phyloP scores from a whole-genome alignment of 1,140 invertebrate genomes.

The Calephelis virginiensis region DNA sequence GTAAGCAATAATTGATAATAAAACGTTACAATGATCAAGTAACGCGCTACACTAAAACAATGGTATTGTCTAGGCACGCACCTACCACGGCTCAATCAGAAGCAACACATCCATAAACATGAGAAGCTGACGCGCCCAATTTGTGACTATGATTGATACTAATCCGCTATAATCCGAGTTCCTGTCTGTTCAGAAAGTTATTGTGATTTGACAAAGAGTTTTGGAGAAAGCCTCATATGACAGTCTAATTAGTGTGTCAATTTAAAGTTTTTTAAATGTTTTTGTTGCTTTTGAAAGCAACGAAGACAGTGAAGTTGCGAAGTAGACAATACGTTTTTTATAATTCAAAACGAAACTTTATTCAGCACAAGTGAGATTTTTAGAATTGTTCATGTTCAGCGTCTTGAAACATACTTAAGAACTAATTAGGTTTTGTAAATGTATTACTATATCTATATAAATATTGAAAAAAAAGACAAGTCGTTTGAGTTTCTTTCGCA shows the following conservation, averaged over 20 bases:
- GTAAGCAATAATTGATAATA: too few species aligned
- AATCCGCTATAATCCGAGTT: constrained; percentile 55
- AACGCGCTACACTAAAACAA: not conserved
- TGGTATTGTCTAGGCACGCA: not conserved
- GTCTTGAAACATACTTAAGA: too few species aligned
- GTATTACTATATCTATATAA: too few species aligned
- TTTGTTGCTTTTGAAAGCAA: not conserved
- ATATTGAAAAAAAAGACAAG: too few species aligned
- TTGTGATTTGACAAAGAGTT: constrained; percentile 37
- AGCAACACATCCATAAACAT: constrained; percentile 16
- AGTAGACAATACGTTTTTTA: not conserved
- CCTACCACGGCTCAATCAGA: constrained; percentile 17
- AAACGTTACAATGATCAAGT: too few species aligned
- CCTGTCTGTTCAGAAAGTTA: constrained; percentile 42
- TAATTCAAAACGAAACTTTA: too few species aligned
- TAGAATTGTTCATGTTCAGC: too few species aligned
- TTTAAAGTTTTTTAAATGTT: constrained; percentile 16
- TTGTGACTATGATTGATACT: constrained; percentile 64
- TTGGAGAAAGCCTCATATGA: constrained; percentile 32
- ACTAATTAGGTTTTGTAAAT: too few species aligned
- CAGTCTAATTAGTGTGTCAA: constrained; percentile 32
- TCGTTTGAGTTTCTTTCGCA: too few species aligned
- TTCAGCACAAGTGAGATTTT: too few species aligned
- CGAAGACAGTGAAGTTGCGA: not conserved
- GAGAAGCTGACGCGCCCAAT: constrained; percentile 57